Conservation (phyloP, 92 coral and sea anemone genomes). For the Parazoanthus swiftii region DNA sequence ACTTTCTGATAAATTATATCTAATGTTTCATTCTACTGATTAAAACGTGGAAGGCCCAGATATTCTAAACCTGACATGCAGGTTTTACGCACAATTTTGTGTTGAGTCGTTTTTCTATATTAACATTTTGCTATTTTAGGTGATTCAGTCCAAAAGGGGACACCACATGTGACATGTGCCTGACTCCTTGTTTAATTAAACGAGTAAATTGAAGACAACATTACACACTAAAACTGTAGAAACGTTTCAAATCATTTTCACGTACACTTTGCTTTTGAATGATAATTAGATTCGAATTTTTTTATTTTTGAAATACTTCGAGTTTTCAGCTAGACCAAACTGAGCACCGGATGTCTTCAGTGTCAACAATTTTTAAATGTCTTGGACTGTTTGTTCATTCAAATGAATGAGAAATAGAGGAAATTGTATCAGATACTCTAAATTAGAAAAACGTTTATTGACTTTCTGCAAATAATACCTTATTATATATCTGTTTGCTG, state of each 20-base stretch:
- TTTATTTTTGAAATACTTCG: background rate
- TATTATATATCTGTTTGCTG: conserved; percentile 1
- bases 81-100: too few relatives aligned
- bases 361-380: background rate
- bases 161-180: too few relatives aligned
- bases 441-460: background rate
- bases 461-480: conserved; percentile 1
- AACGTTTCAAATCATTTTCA: background rate
- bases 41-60: too few relatives aligned
- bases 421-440: background rate
- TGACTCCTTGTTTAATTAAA: too few relatives aligned
- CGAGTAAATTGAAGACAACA: too few relatives aligned
- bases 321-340: background rate
- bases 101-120: too few relatives aligned
- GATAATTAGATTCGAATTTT: background rate
- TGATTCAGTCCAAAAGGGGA: too few relatives aligned
- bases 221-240: background rate
- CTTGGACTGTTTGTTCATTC: background rate
- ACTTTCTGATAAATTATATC: too few relatives aligned
- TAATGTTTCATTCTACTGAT: background rate
- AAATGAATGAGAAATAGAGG: background rate
- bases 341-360: background rate
- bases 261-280: background rate
- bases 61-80: too few relatives aligned
- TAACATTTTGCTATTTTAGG: too few relatives aligned